These are phyloP conservation scores for Riptortus pedestris DNA, from an alignment of 1,140 invertebrate genomes.

Conservation along the genomic window DNA sequence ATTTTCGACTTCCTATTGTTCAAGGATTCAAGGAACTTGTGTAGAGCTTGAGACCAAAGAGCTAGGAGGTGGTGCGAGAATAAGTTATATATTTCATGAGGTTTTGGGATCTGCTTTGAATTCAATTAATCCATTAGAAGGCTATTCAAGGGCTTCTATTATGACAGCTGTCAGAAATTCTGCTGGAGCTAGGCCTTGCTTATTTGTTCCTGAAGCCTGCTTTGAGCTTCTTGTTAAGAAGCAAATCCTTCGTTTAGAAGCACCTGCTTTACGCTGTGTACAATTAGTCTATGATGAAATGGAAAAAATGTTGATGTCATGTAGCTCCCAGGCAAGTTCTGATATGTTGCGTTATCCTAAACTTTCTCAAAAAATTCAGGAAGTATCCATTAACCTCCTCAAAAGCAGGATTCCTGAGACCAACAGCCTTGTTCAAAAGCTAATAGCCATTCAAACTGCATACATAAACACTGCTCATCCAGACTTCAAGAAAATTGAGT, in stretches of 20 bases:
- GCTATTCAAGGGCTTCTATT: constrained; percentile 49
- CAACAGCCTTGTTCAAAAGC: constrained; percentile 54
- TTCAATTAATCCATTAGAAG: constrained; percentile 51
- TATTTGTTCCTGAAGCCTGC: constrained; percentile 63
- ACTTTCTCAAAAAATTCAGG: constrained; percentile 55
- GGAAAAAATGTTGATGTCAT: constrained; percentile 59
- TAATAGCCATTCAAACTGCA: constrained; percentile 54
- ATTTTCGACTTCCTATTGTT: constrained; percentile 58
- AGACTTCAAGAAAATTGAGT: constrained; percentile 36
- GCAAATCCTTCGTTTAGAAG: constrained; percentile 58
- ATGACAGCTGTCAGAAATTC: constrained; percentile 62
- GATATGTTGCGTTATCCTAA: constrained; percentile 56
- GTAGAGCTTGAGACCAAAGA: constrained; percentile 59
- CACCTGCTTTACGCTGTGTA: constrained; percentile 56
- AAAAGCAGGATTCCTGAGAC: constrained; percentile 50
- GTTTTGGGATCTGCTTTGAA: constrained; percentile 53
- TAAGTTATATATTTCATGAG: constrained; percentile 64
- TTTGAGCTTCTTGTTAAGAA: constrained; percentile 64
- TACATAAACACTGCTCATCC: constrained; percentile 70
- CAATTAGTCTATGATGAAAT: constrained; percentile 65
- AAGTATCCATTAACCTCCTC: constrained; percentile 55
- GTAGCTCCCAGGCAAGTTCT: constrained; percentile 46
- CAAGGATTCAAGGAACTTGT: constrained; percentile 56
- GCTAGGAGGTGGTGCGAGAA: constrained; percentile 60
- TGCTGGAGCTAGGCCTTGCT: constrained; percentile 53